These are phyloP conservation scores for Drosophila quinaria DNA, from an alignment of 2,888 invertebrate genomes.

Conservation along the genomic window DNA sequence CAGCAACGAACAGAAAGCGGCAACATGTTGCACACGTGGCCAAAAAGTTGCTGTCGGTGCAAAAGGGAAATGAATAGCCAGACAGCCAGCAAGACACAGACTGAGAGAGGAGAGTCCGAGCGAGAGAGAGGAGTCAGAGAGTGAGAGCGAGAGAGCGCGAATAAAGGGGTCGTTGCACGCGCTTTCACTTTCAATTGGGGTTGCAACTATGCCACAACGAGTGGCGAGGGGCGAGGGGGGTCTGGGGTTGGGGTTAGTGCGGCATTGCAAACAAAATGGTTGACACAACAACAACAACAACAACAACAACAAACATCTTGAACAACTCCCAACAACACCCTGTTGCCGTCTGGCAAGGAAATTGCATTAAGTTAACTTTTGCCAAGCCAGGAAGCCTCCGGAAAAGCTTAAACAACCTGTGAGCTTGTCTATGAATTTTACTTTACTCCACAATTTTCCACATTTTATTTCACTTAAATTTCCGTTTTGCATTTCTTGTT, in stretches of 20 bases:
- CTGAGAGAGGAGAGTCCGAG: constrained; percentile 14
- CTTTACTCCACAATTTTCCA: constrained; percentile 5
- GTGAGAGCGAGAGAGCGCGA: constrained; percentile 23
- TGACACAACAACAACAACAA: constrained; percentile 34
- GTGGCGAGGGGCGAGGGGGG: neutral
- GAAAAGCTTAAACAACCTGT: constrained; percentile 44
- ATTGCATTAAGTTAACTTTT: constrained; percentile 71
- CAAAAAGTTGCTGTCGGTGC: constrained; percentile 32
- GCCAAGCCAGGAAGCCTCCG: constrained; percentile 15
- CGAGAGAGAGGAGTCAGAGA: constrained; percentile 16
- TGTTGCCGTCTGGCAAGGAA: constrained; percentile 73
- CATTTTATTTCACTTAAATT: constrained; percentile 58
- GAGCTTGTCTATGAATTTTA: constrained; percentile 22
- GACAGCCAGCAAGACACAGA: constrained; percentile 45
- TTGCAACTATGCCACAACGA: constrained; percentile 40
- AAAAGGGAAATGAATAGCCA: constrained; percentile 72
- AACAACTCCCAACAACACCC: constrained; percentile 2
- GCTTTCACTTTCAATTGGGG: constrained; percentile 71
- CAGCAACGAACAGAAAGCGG: constrained; percentile 54
- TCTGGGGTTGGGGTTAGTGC: constrained; percentile 6
- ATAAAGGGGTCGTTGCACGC: constrained; percentile 78
- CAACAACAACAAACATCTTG: constrained; percentile 6
- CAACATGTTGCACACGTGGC: constrained; percentile 70
- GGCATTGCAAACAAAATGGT: constrained; percentile 52
- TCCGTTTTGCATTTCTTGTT: constrained; percentile 39